Evolutionary conservation across 2,797 vertebrate genomes (phyloP).

Genomic region (Podarcis lilfordi): DNA sequence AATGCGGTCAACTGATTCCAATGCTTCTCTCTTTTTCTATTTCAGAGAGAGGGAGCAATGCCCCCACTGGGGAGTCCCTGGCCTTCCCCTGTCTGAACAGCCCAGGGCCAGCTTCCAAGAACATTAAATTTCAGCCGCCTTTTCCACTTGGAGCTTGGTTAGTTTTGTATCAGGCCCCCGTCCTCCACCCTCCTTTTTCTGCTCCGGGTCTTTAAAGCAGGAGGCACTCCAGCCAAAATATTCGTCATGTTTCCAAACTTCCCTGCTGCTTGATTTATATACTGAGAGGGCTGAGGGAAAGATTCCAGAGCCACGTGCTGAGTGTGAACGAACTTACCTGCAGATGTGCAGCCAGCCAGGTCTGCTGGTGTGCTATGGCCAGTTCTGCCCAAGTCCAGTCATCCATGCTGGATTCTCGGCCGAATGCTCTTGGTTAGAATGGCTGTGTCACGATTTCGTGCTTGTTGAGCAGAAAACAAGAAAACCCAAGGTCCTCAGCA

Average conservation of each 20-base stretch:
- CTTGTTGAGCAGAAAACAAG: rapidly evolving
- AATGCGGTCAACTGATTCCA: constrained; percentile 74
- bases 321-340: constrained; percentile 34
- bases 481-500: neutral
- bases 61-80: constrained; percentile 73
- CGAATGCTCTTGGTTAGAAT: rapidly evolving
- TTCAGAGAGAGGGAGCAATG: constrained; percentile 62
- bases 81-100: constrained; percentile 70
- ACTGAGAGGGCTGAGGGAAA: constrained; percentile 33
- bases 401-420: neutral
- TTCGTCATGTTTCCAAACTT: constrained; percentile 77
- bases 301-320: constrained; percentile 26
- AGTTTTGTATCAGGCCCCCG: constrained; percentile 67
- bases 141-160: constrained; percentile 73
- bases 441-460: rapidly evolving
- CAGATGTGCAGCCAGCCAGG: rapidly evolving
- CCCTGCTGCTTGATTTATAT: constrained; percentile 77
- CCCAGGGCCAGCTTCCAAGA: constrained; percentile 74
- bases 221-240: constrained; percentile 72
- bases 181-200: constrained; percentile 36
- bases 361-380: neutral
- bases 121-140: constrained; percentile 76
- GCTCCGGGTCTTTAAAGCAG: constrained; percentile 62
- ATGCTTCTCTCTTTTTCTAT: constrained; percentile 61
- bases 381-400: neutral